phyloP scores from a whole-genome alignment of 1,140 invertebrate genomes.

The Eriocheir sinensis region DNA sequence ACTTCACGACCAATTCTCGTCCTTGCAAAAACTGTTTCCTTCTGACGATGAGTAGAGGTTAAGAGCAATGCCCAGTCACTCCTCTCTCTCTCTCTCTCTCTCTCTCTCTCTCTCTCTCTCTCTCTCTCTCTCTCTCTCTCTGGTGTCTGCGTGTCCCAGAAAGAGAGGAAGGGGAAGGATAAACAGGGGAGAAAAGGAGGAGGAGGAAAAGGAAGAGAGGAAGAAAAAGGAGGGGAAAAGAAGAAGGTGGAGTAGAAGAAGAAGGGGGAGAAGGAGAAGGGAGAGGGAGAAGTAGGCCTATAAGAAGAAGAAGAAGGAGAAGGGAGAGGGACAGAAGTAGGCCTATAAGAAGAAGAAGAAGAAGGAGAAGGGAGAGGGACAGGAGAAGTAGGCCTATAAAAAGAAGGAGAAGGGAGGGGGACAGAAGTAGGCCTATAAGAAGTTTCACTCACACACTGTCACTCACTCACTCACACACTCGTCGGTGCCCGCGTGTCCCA shows the following conservation, averaged over 20 bases:
- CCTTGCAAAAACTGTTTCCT: too few relatives aligned
- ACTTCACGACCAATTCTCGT: too few relatives aligned
- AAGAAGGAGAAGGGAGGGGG: too few relatives aligned
- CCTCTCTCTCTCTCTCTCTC: neutral
- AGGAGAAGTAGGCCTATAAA: neutral
- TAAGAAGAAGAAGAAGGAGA: too few relatives aligned
- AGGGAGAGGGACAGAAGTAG: neutral
- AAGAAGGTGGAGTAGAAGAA: neutral
- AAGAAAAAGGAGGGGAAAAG: neutral
- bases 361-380: slow-evolving; percentile 40
- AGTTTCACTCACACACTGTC: too few relatives aligned
- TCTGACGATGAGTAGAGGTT: too few relatives aligned
- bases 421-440: neutral
- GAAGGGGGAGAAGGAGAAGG: neutral
- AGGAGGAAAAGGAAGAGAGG: slow-evolving; percentile 16
- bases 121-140: slow-evolving; percentile 17
- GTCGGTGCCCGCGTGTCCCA: too few relatives aligned
- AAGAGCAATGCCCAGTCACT: neutral
- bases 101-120: neutral
- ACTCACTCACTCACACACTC: too few relatives aligned
- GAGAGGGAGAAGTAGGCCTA: neutral
- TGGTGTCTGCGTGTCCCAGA: neutral
- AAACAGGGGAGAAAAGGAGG: neutral
- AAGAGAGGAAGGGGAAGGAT: neutral
- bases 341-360: slow-evolving; percentile 31